phyloP scores from a whole-genome alignment of 2,113 vertebrate species.

The Sapayoa aenigma region DNA sequence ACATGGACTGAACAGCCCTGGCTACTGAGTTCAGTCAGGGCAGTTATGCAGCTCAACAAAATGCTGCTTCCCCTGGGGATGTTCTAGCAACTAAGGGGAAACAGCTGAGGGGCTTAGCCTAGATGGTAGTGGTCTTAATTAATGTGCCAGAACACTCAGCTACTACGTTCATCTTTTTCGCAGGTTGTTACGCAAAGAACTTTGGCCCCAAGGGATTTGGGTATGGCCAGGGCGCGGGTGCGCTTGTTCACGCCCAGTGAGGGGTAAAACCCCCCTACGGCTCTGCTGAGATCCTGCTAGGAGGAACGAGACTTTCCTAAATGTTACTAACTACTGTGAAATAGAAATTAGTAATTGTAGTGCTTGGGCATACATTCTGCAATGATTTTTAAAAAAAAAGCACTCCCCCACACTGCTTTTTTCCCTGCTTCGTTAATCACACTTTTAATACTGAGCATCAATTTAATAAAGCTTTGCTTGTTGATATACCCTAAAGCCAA shows the following conservation, averaged over 20 bases:
- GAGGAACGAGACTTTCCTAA: not conserved
- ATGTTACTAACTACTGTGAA: slow-evolving; percentile 72
- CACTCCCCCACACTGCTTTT: not conserved
- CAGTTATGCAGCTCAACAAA: not conserved
- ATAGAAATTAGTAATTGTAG: slow-evolving; percentile 28
- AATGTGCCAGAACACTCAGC: not conserved
- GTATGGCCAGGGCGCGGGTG: slow-evolving; percentile 82
- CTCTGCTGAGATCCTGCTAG: slow-evolving; percentile 29
- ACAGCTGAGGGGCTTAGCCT: not conserved
- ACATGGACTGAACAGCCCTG: accelerated
- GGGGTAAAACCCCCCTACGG: not conserved
- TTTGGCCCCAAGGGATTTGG: slow-evolving; percentile 86
- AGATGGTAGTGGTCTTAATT: not conserved
- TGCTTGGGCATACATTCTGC: not conserved
- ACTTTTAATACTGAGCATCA: not conserved
- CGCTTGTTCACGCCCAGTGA: slow-evolving; percentile 82
- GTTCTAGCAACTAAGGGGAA: not conserved
- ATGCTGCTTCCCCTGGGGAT: not conserved
- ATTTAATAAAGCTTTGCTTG: slow-evolving; percentile 59
- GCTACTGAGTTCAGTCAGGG: not conserved
- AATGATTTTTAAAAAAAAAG: not conserved
- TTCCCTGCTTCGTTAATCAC: not conserved
- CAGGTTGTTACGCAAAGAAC: slow-evolving; percentile 85
- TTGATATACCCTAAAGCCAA: not conserved
- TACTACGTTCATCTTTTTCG: not conserved